Evolutionary conservation across 1,140 invertebrate species (phyloP).

Genomic region (Hycleus phaleratus): DNA sequence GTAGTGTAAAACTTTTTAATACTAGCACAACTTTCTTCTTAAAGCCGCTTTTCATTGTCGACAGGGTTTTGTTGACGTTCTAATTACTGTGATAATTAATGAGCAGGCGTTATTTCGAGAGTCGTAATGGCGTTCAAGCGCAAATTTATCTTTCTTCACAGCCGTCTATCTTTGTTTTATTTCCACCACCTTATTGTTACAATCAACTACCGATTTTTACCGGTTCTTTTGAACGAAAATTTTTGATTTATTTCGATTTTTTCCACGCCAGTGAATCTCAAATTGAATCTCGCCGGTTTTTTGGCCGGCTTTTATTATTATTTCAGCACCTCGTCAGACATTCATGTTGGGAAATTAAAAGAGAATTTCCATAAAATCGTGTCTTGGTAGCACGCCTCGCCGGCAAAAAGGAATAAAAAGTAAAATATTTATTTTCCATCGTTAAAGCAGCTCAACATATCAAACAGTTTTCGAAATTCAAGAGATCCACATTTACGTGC

Average conservation of each 20-base stretch:
- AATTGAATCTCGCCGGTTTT: slow-evolving; percentile 3
- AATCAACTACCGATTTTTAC: background rate
- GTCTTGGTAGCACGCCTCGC: slow-evolving; percentile 8
- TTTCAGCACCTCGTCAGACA: slow-evolving; percentile 2
- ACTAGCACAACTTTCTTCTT: background rate
- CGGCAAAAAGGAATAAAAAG: slow-evolving; percentile 13
- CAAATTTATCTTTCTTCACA: too few relatives aligned
- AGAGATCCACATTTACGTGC: slow-evolving; percentile 5
- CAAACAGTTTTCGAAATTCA: slow-evolving; percentile 6
- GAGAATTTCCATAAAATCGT: slow-evolving; percentile 12
- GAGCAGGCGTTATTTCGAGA: background rate
- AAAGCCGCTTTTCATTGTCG: background rate
- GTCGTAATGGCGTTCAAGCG: background rate
- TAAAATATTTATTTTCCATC: slow-evolving; percentile 16
- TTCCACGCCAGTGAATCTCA: background rate
- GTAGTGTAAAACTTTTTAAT: slow-evolving; percentile 14
- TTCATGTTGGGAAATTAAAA: slow-evolving; percentile 11
- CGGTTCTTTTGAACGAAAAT: background rate
- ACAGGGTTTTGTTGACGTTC: slow-evolving; percentile 1
- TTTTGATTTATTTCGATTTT: slow-evolving; percentile 1
- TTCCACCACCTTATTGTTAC: too few relatives aligned
- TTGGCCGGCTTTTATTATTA: background rate
- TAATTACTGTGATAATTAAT: slow-evolving; percentile 12
- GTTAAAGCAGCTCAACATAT: slow-evolving; percentile 14
- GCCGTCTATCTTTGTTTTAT: too few relatives aligned